A percentile compares a stretch with the other conserved stretches of the same genome.
These are phyloP conservation scores for Liparis tanakae DNA, from an alignment of 2,797 vertebrate species.

Conservation along the genomic window DNA sequence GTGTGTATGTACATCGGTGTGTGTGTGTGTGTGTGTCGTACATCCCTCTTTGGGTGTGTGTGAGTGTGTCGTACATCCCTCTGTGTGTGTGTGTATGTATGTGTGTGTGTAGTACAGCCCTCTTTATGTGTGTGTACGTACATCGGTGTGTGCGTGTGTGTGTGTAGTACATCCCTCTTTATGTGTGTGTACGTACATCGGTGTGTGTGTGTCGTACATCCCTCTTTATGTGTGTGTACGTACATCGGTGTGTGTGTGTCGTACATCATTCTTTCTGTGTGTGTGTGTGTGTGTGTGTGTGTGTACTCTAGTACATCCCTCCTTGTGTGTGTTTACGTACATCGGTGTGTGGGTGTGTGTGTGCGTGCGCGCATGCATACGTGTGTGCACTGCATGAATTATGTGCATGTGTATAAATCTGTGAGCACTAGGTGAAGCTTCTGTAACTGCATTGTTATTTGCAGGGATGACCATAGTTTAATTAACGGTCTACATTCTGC, in stretches of 20 bases:
- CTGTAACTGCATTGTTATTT: background rate
- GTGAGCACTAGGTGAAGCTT: conserved; percentile 20
- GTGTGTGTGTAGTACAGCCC: too few species aligned
- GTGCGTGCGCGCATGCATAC: conserved; percentile 9
- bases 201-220: background rate
- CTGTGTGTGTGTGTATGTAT: background rate
- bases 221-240: background rate
- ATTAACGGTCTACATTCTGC: background rate
- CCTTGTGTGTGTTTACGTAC: background rate
- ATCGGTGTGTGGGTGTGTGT: background rate
- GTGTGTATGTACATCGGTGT: too few species aligned
- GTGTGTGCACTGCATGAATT: conserved; percentile 16
- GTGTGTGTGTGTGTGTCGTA: background rate
- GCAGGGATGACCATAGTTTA: background rate
- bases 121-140: background rate
- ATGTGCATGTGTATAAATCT: conserved; percentile 9
- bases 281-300: too few species aligned
- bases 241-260: too few species aligned
- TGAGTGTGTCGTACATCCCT: background rate
- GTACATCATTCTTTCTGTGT: too few species aligned
- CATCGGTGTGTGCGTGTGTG: conserved; percentile 10
- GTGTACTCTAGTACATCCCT: background rate
- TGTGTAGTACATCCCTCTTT: background rate
- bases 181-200: background rate
- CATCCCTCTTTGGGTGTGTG: background rate